phyloP scores from a whole-genome alignment of 2,797 vertebrate genomes.

The Acipenser ruthenus region DNA sequence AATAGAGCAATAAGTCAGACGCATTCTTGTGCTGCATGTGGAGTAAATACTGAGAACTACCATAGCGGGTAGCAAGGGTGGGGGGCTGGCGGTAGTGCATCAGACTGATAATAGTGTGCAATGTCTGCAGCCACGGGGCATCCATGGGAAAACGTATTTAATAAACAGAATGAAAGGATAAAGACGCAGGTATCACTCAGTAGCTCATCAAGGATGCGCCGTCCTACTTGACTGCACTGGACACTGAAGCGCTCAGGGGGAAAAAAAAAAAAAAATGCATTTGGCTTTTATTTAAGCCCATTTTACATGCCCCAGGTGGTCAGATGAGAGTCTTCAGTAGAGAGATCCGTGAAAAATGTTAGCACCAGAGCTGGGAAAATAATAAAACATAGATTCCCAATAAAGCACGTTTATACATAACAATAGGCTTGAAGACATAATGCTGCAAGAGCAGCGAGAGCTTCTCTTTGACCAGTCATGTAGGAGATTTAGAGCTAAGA shows the following conservation, averaged over 20 bases:
- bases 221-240: background rate
- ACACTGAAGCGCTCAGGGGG: background rate
- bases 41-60: too few relatives aligned
- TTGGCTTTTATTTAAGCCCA: background rate
- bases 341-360: background rate
- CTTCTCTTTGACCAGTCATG: constrained; percentile 42
- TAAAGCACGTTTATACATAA: constrained; percentile 22
- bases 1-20: too few relatives aligned
- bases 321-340: background rate
- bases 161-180: background rate
- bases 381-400: constrained; percentile 2
- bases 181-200: constrained; percentile 7
- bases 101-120: background rate
- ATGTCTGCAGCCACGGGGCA: background rate
- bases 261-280: background rate
- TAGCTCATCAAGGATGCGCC: background rate
- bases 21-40: too few relatives aligned
- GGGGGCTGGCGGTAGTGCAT: background rate
- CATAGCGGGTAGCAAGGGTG: background rate
- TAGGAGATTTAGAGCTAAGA: constrained; percentile 36
- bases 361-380: constrained; percentile 1
- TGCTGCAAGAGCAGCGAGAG: constrained; percentile 43
- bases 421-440: constrained; percentile 52
- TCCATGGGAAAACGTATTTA: background rate
- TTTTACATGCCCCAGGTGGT: background rate